Conservation (phyloP, 2,888 invertebrate species). For the Seladonia tumulorum region DNA sequence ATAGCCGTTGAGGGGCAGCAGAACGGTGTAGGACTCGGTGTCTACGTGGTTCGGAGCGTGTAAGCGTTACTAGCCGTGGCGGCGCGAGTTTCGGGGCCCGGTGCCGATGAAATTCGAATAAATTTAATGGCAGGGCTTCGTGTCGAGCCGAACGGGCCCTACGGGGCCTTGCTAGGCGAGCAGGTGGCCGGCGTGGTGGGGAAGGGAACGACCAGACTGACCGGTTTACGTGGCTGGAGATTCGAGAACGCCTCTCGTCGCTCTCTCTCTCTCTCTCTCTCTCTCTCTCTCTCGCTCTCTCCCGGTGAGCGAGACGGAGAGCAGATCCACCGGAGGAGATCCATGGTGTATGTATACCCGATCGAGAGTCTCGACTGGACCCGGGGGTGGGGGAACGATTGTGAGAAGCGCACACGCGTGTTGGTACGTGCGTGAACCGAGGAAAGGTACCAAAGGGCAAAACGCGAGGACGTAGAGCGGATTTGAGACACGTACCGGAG, state of each 20-base stretch:
- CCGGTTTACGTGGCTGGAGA: slow-evolving; percentile 82
- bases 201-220: slow-evolving; percentile 81
- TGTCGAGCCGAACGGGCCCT: slow-evolving; percentile 73
- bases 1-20: neutral
- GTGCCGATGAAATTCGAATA: slow-evolving; percentile 80
- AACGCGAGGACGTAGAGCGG: slow-evolving; percentile 35
- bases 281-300: slow-evolving; percentile 17
- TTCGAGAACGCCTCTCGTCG: slow-evolving; percentile 74
- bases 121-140: slow-evolving; percentile 81
- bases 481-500: slow-evolving; percentile 49
- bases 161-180: slow-evolving; percentile 68
- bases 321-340: slow-evolving; percentile 16
- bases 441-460: slow-evolving; percentile 52
- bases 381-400: slow-evolving; percentile 36
- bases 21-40: neutral
- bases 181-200: slow-evolving; percentile 81
- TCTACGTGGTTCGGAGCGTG: neutral
- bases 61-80: slow-evolving; percentile 1
- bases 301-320: slow-evolving; percentile 14
- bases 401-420: slow-evolving; percentile 25
- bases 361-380: slow-evolving; percentile 33
- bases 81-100: slow-evolving; percentile 70
- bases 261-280: neutral
- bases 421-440: slow-evolving; percentile 39
- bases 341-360: slow-evolving; percentile 31